Base-by-base conservation (phyloP, 2,888 invertebrate species). In the Mesochorus sp. region DNA sequence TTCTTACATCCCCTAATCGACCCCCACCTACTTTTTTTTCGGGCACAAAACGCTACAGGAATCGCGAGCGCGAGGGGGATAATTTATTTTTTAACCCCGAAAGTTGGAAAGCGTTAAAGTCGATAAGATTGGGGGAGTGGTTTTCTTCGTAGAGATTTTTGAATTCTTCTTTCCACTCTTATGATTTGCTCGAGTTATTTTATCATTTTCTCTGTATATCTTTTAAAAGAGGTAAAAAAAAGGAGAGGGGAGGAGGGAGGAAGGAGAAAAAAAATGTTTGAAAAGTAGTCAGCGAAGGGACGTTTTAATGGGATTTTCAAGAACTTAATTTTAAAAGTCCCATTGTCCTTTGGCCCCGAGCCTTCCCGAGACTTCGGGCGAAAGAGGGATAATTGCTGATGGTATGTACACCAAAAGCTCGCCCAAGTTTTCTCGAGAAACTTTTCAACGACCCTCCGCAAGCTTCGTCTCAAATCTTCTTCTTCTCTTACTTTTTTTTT, bases 1-100 rank as follows among this genome's bases (percentile, higher is more conserved):
- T 6, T 2, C 37, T 2, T 37, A 37, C 37, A 70, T 70, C 70
- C 70, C 57, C 62, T 70, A 31, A 57, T 64, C 70, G 57, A 2
- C 17, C 10, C 28, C 28, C 24, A 49, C n/a, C 42, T 10, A 34
- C 37, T 51, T 17, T 37, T 39, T 14, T 26, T n/a, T n/a, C n/a
- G n/a, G n/a, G 51, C 39, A 8, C 24, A 21, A 34, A 64, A 31
- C 37, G 37, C 2, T 26, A 44, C 26, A 12, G 47, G 49, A 47
- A 44, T n/a, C 37, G 14, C 28, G 66, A 51, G 55, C 42, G n/a
- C n/a, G 17, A 34, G 31, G 55, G 61, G 31, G 61, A 59, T 75
- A 34, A 59, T 67, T 67, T 31, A 55, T 67, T 74, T 59, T 28
- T 51, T 14, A 67, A 51, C 14, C 24, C 28, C 19, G 62, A 26